Evolutionary conservation across 2,888 invertebrate species (phyloP), one percentile per base, ranked within the genome.

Genomic region (Trypoxylon attenuatum): DNA sequence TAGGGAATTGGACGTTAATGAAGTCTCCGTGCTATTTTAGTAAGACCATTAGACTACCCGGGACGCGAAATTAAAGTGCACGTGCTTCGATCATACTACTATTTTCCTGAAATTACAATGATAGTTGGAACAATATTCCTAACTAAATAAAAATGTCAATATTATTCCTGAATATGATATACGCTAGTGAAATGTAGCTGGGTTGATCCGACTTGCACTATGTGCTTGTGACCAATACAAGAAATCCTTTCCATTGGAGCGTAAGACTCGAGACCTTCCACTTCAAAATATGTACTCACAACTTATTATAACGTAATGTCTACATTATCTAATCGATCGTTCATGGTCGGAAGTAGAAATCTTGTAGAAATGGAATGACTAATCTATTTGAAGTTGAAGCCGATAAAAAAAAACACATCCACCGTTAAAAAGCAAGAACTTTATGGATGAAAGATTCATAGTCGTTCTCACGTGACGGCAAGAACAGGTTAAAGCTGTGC

Each of bases 181-280:
- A n/a, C n/a, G n/a, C 63, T 69, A 66, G 62, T 69, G 66, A 63
- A 58, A 51, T 47, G 60, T 25, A 62, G 38, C 60, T 23, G 69
- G 57, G 54, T 49, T 50, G 42, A n/a, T 49, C 43, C 60, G 69
- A 71, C 69, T 63, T 69, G 66, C 59, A 60, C 66, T 66, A 66
- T n/a, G n/a, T n/a, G n/a, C 66, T 71, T 63, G 45, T 46, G 61
- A 71, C 60, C 69, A 23, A 66, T 69, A 63, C 49, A 62, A 51
- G 53, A 33, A 33, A 33, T 10, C 33, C 10, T 13, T 33, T 33
- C 13, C 33, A 10, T 10, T 33, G 33, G 13, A 33, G 13, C n/a
- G 10, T 3, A 33, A 33, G n/a, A n/a, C n/a, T n/a, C n/a, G n/a
- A n/a, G n/a, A n/a, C n/a, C n/a, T n/a, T n/a, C n/a, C n/a, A n/a